These are phyloP conservation scores for Dipodomys stephensi DNA, from an alignment of 2,113 vertebrate species.

Conservation along the genomic window DNA sequence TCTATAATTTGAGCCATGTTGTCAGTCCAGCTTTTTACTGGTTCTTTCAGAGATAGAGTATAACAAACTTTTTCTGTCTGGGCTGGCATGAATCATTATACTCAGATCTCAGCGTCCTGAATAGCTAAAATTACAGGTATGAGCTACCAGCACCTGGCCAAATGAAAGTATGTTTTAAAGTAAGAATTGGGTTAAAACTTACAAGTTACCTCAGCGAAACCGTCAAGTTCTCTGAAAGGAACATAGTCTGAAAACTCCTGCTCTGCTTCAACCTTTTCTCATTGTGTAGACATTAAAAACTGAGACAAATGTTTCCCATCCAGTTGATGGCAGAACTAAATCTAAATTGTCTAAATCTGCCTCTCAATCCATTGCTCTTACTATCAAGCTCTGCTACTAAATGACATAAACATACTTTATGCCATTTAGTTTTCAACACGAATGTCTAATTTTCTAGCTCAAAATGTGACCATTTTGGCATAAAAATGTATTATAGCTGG, in stretches of 20 bases:
- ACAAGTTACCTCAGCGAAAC: neutral
- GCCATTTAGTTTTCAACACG: conserved; percentile 13
- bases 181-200: conserved; percentile 49
- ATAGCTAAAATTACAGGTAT: too few relatives aligned
- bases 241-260: conserved; percentile 12
- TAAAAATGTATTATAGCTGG: conserved; percentile 1
- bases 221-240: neutral
- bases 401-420: neutral
- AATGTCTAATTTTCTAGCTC: neutral
- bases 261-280: neutral
- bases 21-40: too few relatives aligned
- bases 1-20: too few relatives aligned
- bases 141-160: too few relatives aligned
- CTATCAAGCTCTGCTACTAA: neutral
- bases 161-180: conserved; percentile 6
- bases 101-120: too few relatives aligned
- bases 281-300: neutral
- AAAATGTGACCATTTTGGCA: neutral
- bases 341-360: neutral
- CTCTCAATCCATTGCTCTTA: neutral
- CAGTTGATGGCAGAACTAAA: neutral
- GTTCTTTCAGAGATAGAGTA: neutral
- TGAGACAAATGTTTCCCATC: neutral
- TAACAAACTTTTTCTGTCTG: neutral
- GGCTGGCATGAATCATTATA: too few relatives aligned